Base-by-base conservation (phyloP, 2,888 invertebrate genomes). In the Pachymerium ferrugineum region DNA sequence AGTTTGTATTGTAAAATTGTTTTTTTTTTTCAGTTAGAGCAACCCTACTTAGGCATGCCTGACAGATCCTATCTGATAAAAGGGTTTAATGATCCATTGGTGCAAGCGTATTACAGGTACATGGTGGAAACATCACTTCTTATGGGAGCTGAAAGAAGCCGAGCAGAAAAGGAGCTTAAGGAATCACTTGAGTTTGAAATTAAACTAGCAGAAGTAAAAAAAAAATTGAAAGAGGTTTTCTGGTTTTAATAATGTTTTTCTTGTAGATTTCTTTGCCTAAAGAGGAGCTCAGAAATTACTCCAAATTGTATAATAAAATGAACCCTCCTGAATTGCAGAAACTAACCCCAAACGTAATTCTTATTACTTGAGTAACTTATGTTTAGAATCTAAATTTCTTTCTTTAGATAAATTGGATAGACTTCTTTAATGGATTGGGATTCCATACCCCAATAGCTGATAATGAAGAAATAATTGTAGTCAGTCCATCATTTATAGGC, bases 151-250 rank as follows among this genome's bases (percentile, higher is more conserved):
- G 86, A 92, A 28, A 87, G 86, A 76, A 81, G 84, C 0, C 82
- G 83, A 3, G 94, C 95, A 0, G 83, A 86, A 77, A 82, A 83
- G 8, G 92, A 96, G 78, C 86, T 97, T 74, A 86, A 84, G 70
- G 89, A 92, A 71, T 92, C 95, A 0, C 84, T 97, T 22, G 85
- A 90, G 76, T 96, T 97, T 80, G 97, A 97, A 86, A 93, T 92
- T 77, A 86, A 88, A 78, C 86, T 97, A 74, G 96, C 97, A 33
- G 94, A 96, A 82, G 96, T 97, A 85, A 89, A 90, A 16, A 5
- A 22, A 38, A 29, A 14, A 12, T 8, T 72, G 10, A 25, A 25
- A 22, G 5, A 4, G 3, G 16, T 3, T 8, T 1, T 16, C 19
- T 47, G 2, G n/a, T 8, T 3, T 47, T 47, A 2, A 1, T 19